phyloP scores from a whole-genome alignment of 2,888 invertebrate genomes.

The Rhagonycha fulva region DNA sequence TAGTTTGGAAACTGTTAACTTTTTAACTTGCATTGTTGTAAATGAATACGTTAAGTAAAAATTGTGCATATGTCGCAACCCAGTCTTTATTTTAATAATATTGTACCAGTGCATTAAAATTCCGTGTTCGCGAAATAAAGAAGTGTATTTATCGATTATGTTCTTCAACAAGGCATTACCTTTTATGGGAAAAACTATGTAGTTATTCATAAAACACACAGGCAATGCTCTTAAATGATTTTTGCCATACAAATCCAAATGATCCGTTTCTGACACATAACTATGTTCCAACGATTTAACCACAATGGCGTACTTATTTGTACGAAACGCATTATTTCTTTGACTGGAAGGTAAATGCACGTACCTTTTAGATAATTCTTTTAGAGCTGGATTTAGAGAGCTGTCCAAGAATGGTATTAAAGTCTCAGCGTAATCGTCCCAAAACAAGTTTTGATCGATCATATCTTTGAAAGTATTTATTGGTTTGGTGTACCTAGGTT shows the following conservation, averaged over 20 bases:
- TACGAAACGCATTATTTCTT: conserved; percentile 10
- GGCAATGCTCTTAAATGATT: conserved; percentile 27
- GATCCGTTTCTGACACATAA: conserved; percentile 27
- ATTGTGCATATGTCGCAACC: conserved; percentile 14
- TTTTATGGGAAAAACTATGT: conserved; percentile 31
- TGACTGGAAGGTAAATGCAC: background rate
- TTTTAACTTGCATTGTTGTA: background rate
- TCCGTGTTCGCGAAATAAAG: conserved; percentile 31
- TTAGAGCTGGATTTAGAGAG: conserved; percentile 17
- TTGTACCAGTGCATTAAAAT: conserved; percentile 32
- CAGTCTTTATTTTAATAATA: background rate
- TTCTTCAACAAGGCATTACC: conserved; percentile 34
- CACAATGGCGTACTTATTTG: conserved; percentile 21
- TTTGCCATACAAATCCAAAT: conserved; percentile 31
- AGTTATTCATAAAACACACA: conserved; percentile 28
- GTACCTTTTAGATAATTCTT: conserved; percentile 11
- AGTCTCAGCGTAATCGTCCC: conserved; percentile 22
- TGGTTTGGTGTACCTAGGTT: conserved; percentile 14
- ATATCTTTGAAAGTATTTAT: conserved; percentile 31
- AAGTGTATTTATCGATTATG: conserved; percentile 31
- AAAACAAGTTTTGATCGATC: conserved; percentile 29
- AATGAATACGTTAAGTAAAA: conserved; percentile 18
- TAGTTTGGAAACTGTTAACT: background rate
- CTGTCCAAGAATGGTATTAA: conserved; percentile 13
- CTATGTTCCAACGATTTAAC: conserved; percentile 19